Percentiles rank a stretch among this genome's conserved stretches.
Conservation (phyloP, 2,113 vertebrate genomes). For the Perognathus longimembris region DNA sequence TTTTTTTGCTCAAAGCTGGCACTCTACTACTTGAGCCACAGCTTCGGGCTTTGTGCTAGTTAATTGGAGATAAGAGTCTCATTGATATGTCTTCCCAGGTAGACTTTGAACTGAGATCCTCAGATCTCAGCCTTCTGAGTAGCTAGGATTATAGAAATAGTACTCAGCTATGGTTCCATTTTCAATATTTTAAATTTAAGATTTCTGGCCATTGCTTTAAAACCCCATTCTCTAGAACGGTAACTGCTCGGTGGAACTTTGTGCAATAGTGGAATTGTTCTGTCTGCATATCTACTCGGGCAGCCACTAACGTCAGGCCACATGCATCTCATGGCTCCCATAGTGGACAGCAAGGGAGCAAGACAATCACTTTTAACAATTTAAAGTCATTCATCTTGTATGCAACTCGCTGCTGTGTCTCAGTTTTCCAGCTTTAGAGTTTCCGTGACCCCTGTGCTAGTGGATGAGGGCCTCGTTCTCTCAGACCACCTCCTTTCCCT, state of each 20-base stretch:
- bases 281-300: accelerated
- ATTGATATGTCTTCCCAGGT: too few relatives aligned
- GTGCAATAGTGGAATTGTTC: neutral
- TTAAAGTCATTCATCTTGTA: accelerated
- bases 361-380: neutral
- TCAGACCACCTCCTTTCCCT: neutral
- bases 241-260: neutral
- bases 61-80: too few relatives aligned
- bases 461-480: neutral
- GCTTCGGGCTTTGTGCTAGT: too few relatives aligned
- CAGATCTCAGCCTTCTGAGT: too few relatives aligned
- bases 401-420: neutral
- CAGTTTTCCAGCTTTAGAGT: neutral
- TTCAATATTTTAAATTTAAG: conserved; percentile 23
- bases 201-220: neutral
- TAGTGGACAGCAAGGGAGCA: neutral
- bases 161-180: neutral
- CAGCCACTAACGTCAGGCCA: neutral
- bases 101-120: too few relatives aligned
- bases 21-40: too few relatives aligned
- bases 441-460: neutral
- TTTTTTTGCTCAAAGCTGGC: too few relatives aligned
- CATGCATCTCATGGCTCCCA: neutral
- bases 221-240: neutral
- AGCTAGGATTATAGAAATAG: too few relatives aligned